Percentiles rank a stretch among this genome's conserved stretches.
Evolutionary conservation across 2,888 invertebrate genomes (phyloP).

Genomic region (Rapana venosa): DNA sequence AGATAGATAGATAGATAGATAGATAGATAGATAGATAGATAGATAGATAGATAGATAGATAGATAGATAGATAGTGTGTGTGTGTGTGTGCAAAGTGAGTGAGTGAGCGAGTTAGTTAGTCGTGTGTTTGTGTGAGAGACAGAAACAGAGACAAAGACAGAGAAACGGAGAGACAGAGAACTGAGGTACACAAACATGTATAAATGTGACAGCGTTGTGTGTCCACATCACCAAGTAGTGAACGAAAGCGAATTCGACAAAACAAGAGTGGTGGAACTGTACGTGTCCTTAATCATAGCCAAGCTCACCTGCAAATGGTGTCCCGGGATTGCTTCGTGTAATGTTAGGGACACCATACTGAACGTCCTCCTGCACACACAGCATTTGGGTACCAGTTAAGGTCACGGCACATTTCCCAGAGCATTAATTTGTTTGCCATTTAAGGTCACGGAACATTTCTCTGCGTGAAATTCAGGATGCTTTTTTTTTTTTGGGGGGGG

Average conservation of each 20-base stretch:
- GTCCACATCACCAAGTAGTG: not conserved
- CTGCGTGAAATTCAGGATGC: no score
- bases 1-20: not conserved
- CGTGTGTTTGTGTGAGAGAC: not conserved
- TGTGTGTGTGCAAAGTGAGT: not conserved
- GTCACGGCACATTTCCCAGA: no score
- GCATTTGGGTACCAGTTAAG: no score
- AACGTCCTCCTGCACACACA: slow-evolving; percentile 6
- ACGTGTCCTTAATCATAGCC: no score
- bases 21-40: not conserved
- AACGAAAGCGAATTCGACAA: not conserved
- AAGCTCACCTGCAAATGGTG: slow-evolving; percentile 23
- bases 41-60: not conserved
- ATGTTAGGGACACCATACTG: slow-evolving; percentile 20
- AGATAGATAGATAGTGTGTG: not conserved
- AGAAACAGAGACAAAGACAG: not conserved
- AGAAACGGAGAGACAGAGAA: not conserved
- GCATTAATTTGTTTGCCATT: no score
- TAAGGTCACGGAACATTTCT: no score
- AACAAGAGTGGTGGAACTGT: no score
- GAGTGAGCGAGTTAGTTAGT: not conserved
- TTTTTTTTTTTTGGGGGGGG: no score
- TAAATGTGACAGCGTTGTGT: no score
- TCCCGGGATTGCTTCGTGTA: slow-evolving; percentile 23
- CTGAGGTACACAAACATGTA: no score